These are phyloP conservation scores for Falco naumanni DNA, from an alignment of 2,797 vertebrate species.

Conservation along the genomic window DNA sequence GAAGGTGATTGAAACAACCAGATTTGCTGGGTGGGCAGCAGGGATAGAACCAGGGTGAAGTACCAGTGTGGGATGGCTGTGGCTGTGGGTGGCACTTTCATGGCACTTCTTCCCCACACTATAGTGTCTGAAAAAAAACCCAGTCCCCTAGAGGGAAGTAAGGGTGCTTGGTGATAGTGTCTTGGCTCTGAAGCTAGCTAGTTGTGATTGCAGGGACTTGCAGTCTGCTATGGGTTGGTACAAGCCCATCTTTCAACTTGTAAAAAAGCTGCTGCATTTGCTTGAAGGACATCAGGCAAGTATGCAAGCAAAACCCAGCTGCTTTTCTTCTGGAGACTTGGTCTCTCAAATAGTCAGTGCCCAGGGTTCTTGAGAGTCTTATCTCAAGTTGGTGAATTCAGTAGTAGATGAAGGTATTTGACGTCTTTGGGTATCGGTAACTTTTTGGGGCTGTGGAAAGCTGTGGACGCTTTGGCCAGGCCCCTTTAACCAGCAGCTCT, in stretches of 20 bases:
- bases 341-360: not conserved
- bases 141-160: not conserved
- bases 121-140: not conserved
- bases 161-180: not conserved
- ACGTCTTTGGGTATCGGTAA: not conserved
- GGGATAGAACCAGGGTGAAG: not conserved
- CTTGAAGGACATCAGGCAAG: not conserved
- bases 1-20: not conserved
- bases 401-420: not conserved
- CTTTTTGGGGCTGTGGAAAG: not conserved
- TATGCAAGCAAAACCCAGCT: not conserved
- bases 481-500: not conserved
- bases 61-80: not conserved
- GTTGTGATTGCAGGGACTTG: not conserved
- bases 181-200: not conserved
- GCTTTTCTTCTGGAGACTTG: not conserved
- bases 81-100: not conserved
- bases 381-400: not conserved
- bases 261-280: not conserved
- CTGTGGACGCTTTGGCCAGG: not conserved
- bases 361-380: not conserved
- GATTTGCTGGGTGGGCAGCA: not conserved
- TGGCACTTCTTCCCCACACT: not conserved
- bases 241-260: not conserved
- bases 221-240: not conserved